These are phyloP conservation scores for Oreochromis spilurus DNA, from an alignment of 2,113 vertebrate species.

Conservation along the genomic window DNA sequence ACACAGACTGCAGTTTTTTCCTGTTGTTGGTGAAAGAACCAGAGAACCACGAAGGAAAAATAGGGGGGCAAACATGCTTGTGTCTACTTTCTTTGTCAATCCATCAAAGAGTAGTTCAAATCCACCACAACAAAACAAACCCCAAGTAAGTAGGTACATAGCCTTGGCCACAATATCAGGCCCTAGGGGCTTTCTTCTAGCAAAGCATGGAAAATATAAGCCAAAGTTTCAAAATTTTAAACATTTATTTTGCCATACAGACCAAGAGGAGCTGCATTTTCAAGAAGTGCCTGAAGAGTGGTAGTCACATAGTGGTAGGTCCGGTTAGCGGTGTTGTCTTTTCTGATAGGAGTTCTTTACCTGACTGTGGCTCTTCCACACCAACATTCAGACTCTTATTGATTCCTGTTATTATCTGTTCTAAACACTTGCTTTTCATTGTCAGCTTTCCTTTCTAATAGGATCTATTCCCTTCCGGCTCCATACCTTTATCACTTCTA, in stretches of 20 bases:
- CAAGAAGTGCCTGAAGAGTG: background rate
- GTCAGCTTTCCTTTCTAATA: slow-evolving; percentile 9
- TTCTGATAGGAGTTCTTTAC: background rate
- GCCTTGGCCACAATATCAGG: background rate
- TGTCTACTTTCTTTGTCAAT: background rate
- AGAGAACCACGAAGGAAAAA: background rate
- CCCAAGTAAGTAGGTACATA: background rate
- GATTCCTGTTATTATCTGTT: slow-evolving; percentile 26
- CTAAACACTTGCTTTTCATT: slow-evolving; percentile 30
- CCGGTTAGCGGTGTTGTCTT: background rate
- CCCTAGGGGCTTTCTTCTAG: background rate
- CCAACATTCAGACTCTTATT: background rate
- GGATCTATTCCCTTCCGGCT: background rate
- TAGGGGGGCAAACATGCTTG: background rate
- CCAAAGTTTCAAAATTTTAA: background rate
- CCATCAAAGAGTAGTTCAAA: background rate
- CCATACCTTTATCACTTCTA: background rate
- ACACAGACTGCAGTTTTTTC: background rate
- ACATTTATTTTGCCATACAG: background rate
- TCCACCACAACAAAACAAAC: background rate
- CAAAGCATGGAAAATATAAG: background rate
- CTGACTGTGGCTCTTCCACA: background rate
- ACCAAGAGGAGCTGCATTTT: background rate
- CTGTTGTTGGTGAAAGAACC: background rate
- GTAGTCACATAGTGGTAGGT: background rate